Evolutionary conservation across 2,113 vertebrate genomes (phyloP), one percentile per base, ranked within the genome.

Genomic region (Strigops habroptila): DNA sequence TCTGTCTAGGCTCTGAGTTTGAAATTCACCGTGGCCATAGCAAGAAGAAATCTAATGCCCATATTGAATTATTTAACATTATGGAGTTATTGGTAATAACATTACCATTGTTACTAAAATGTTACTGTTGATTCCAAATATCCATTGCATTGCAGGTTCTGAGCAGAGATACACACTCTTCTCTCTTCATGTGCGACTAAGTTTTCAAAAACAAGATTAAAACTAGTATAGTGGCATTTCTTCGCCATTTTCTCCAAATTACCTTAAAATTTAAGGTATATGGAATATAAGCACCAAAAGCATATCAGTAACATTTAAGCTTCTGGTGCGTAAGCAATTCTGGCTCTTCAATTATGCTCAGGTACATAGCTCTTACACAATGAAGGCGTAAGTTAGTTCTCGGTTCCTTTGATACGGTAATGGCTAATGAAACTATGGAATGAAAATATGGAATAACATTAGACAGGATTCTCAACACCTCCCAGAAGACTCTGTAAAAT

Each of bases 401-500:
- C 71, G 64, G 84, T 60, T 92, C 70, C 87, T 93, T 70, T 90
- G 86, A 83, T 88, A 74, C 5, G 15, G 7, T 86, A 83, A 70
- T 68, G 53, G 88, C 85, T 91, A 89, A 91, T 95, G 80, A 67
- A 73, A 75, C 77, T 37, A 5, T 31, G 48, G n/a, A n/a, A n/a
- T n/a, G n/a, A n/a, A n/a, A n/a, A n/a, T n/a, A n/a, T n/a, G n/a
- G 69, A 74, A 69, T 57, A 90, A 28, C 67, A 51, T 53, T 39
- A 88, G 75, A 64, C 49, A 71, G 53, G 73, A 78, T 86, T 93
- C 68, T 75, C 84, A 88, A 27, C 68, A 53, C 44, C 37, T 95
- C 46, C 74, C 60, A 86, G 69, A 88, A 83, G 55, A 24, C 55
- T 86, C 62, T 81, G 27, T 69, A 93, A 96, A 94, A 94, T 33